phyloP scores from a whole-genome alignment of 2,797 vertebrate genomes.

The Pangasius macronema region DNA sequence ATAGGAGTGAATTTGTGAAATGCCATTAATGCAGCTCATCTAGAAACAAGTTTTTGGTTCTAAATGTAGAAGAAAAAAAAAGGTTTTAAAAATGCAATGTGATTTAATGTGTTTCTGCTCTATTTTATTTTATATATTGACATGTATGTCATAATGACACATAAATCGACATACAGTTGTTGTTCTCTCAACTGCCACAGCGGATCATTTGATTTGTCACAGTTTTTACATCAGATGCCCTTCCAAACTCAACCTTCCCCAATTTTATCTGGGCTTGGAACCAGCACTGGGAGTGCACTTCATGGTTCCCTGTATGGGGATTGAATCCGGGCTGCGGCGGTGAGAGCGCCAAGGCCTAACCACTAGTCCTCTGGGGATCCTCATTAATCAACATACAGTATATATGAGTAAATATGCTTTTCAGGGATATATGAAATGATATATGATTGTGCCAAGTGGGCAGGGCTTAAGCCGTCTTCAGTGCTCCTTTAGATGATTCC shows the following conservation, averaged over 20 bases:
- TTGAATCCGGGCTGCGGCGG: too few relatives aligned
- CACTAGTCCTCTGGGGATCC: too few relatives aligned
- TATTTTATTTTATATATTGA: too few relatives aligned
- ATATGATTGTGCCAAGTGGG: neutral
- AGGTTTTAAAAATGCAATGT: neutral
- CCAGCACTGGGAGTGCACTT: too few relatives aligned
- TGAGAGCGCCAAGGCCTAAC: too few relatives aligned
- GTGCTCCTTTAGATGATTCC: neutral
- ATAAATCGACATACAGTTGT: neutral
- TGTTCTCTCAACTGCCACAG: too few relatives aligned
- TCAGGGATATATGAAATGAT: neutral
- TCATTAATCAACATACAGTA: neutral
- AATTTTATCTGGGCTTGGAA: too few relatives aligned
- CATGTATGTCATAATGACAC: neutral
- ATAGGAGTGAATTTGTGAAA: neutral
- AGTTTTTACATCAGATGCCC: too few relatives aligned
- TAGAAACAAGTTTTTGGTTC: neutral
- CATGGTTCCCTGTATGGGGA: too few relatives aligned
- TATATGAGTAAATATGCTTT: neutral
- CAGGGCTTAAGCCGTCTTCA: neutral
- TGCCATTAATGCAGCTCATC: neutral
- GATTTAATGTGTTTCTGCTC: neutral
- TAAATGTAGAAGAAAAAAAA: neutral
- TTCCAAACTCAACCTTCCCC: too few relatives aligned
- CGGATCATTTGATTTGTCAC: too few relatives aligned